phyloP scores from a whole-genome alignment of 92 coral and sea anemone genomes.

The Epizoanthus scotinus region DNA sequence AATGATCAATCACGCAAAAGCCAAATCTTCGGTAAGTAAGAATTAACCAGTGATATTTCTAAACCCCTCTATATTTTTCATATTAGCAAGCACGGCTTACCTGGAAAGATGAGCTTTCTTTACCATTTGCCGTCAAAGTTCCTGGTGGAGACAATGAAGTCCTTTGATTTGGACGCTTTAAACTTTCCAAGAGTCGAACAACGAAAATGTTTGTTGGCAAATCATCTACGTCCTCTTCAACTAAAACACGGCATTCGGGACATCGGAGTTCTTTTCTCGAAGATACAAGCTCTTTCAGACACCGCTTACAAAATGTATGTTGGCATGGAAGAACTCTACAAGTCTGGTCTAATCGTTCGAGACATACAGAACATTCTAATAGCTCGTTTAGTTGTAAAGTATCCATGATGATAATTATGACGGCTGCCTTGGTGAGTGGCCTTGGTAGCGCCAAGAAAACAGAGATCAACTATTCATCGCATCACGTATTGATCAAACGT shows the following conservation, averaged over 20 bases:
- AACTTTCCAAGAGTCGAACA: slow-evolving; percentile 82
- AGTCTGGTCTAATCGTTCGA: slow-evolving; percentile 87
- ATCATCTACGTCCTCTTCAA: slow-evolving; percentile 78
- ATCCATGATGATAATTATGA: slow-evolving; percentile 65
- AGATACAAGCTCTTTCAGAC: slow-evolving; percentile 79
- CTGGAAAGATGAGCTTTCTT: slow-evolving; percentile 40
- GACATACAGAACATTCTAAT: slow-evolving; percentile 93
- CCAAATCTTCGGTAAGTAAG: neutral
- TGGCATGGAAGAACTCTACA: slow-evolving; percentile 97
- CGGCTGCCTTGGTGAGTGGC: neutral
- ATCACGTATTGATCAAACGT: neutral
- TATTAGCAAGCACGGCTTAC: slow-evolving; percentile 27
- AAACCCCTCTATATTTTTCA: neutral
- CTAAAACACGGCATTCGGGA: slow-evolving; percentile 91
- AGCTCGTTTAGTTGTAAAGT: slow-evolving; percentile 76
- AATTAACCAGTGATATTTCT: neutral
- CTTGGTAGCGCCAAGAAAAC: neutral
- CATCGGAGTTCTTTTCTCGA: slow-evolving; percentile 88
- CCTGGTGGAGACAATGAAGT: slow-evolving; percentile 34
- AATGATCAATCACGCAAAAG: too few relatives aligned
- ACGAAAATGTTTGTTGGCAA: slow-evolving; percentile 85
- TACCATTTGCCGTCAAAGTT: slow-evolving; percentile 29
- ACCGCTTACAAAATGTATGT: slow-evolving; percentile 92
- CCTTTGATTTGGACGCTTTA: slow-evolving; percentile 68
- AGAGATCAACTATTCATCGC: slow-evolving; percentile 4